Evolutionary conservation across 1,140 invertebrate genomes (phyloP).

Genomic region (Apolygus lucorum): DNA sequence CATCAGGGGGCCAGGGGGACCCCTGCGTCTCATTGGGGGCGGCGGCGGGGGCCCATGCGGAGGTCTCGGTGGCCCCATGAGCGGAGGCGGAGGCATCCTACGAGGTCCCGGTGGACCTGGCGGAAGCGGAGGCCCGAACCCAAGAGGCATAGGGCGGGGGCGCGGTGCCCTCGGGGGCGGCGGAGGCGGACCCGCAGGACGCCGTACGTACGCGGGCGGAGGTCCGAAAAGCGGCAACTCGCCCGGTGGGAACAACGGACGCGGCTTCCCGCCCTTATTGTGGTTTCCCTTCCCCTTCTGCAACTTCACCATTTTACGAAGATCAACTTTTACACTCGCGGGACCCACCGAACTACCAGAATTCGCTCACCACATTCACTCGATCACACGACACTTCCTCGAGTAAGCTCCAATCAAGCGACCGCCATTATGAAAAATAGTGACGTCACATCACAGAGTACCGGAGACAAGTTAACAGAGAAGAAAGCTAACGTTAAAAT

Average conservation of each 20-base stretch:
- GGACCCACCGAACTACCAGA: too few relatives aligned
- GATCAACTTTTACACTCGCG: too few relatives aligned
- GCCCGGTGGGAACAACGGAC: slow-evolving; percentile 25
- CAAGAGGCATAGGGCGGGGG: background rate
- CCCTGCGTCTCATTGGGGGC: slow-evolving; percentile 4
- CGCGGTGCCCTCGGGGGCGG: slow-evolving; percentile 16
- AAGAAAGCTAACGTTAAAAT: too few relatives aligned
- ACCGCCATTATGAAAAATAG: too few relatives aligned
- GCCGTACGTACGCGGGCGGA: slow-evolving; percentile 20
- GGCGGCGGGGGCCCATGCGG: slow-evolving; percentile 22
- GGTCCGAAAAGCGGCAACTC: slow-evolving; percentile 25
- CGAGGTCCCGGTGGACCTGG: slow-evolving; percentile 8
- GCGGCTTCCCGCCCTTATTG: slow-evolving; percentile 8
- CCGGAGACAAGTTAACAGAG: too few relatives aligned
- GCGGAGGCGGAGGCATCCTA: slow-evolving; percentile 22
- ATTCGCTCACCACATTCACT: too few relatives aligned
- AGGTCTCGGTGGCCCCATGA: background rate
- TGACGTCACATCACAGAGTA: too few relatives aligned
- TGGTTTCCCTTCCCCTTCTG: slow-evolving; percentile 6
- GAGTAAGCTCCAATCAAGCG: too few relatives aligned
- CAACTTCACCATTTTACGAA: slow-evolving; percentile 26
- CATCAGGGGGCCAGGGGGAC: slow-evolving; percentile 2
- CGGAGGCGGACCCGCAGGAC: slow-evolving; percentile 14
- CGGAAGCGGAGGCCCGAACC: slow-evolving; percentile 12
- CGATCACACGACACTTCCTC: too few relatives aligned